phyloP scores from a whole-genome alignment of 2,888 invertebrate genomes.

The Eristalis intricaria region DNA sequence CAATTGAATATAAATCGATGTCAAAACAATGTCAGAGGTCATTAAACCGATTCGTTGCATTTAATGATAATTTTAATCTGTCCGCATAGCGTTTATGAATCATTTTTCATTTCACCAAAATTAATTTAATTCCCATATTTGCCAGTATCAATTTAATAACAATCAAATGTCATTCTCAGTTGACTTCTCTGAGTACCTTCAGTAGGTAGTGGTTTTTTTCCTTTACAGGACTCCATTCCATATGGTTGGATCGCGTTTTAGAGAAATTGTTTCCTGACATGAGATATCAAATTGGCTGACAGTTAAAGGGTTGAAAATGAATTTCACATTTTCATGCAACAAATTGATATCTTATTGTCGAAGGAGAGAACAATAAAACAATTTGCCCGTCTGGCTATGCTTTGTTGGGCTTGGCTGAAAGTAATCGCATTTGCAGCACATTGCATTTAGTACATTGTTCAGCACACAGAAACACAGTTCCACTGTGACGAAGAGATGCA shows the following conservation, averaged over 20 bases:
- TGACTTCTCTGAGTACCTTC: not conserved
- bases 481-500: conserved; percentile 5
- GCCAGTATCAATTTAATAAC: conserved; percentile 61
- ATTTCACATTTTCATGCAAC: conserved; percentile 60
- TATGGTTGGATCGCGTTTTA: conserved; percentile 52
- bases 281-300: conserved; percentile 80
- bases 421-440: conserved; percentile 20
- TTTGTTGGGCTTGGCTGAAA: conserved; percentile 23
- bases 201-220: not conserved
- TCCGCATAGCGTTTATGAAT: conserved; percentile 5
- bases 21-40: not conserved
- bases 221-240: conserved; percentile 5
- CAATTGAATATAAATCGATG: not conserved
- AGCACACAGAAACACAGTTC: conserved; percentile 17
- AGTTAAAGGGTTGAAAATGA: conserved; percentile 65
- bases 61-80: not conserved
- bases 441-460: conserved; percentile 41
- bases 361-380: conserved; percentile 49
- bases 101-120: conserved; percentile 45
- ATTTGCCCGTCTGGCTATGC: conserved; percentile 30
- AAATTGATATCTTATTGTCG: conserved; percentile 67
- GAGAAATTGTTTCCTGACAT: conserved; percentile 81
- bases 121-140: conserved; percentile 62
- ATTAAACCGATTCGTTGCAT: not conserved
- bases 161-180: conserved; percentile 51